These are phyloP conservation scores for Stegostoma tigrinum DNA, from an alignment of 2,113 vertebrate genomes.

Conservation along the genomic window DNA sequence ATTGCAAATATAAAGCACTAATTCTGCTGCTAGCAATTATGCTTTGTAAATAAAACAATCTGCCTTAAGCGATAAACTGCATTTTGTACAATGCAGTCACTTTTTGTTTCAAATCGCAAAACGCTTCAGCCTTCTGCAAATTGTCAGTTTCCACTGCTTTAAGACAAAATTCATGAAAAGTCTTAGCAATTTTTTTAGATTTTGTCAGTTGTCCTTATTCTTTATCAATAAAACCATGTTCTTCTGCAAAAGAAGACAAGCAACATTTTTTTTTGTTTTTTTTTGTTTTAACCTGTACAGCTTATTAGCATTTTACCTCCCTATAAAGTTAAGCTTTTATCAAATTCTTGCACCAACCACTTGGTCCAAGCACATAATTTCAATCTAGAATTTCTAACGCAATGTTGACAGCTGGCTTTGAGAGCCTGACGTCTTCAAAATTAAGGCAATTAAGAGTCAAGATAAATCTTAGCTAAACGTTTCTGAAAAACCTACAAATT, in stretches of 20 bases:
- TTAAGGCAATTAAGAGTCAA: conserved; percentile 99
- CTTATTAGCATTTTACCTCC: conserved; percentile 69
- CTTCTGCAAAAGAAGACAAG: conserved; percentile 91
- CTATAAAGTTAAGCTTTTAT: conserved; percentile 66
- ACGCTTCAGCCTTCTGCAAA: conserved; percentile 74
- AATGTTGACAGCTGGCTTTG: conserved; percentile 73
- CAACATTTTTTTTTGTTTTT: conserved; percentile 47
- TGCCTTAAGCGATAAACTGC: conserved; percentile 82
- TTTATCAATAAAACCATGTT: conserved; percentile 71
- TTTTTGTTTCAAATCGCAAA: conserved; percentile 72
- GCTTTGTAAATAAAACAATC: conserved; percentile 79
- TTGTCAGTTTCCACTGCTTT: conserved; percentile 58
- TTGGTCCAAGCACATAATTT: conserved; percentile 65
- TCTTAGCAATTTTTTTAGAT: conserved; percentile 61
- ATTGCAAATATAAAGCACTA: conserved; percentile 96
- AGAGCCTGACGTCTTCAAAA: conserved; percentile 86
- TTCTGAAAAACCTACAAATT: conserved; percentile 74
- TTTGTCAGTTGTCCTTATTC: conserved; percentile 72
- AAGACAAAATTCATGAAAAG: conserved; percentile 78
- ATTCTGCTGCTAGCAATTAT: conserved; percentile 78
- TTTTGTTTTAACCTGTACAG: conserved; percentile 93
- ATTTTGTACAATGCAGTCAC: conserved; percentile 75
- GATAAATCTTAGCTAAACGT: conserved; percentile 86
- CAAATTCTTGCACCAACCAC: conserved; percentile 66
- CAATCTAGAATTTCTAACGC: conserved; percentile 64